Evolutionary conservation across 2,888 invertebrate genomes (phyloP), one percentile per base, ranked within the genome.

Genomic region (Pollenia labialis): DNA sequence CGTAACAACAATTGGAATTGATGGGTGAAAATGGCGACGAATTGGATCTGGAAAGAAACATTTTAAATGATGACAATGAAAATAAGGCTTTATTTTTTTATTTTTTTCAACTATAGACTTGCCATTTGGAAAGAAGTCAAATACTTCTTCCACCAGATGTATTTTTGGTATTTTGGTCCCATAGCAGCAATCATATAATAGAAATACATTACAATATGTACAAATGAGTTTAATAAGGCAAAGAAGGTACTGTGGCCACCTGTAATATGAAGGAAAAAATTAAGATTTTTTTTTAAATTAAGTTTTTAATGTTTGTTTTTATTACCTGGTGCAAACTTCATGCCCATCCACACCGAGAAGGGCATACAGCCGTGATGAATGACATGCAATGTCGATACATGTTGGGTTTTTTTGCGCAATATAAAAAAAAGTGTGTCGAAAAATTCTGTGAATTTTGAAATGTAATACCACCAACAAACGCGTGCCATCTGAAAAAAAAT

Each of bases 361-460:
- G 99, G 99, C 98, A 99, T 99, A 90, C 98, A 96, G 85, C 98
- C 98, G 93, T 99, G 99, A 94, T 99, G 99, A 91, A 98, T 98
- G 88, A 99, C 98, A 94, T 99, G 99, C 85, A 99, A 95, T 58
- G 97, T 97, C 75, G 98, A 97, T 91, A 98, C 97, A 93, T 99
- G 98, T 94, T 97, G 96, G 93, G 96, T 97, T 95, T 99, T 99
- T 95, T 98, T 98, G 89, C 98, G 96, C 93, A 98, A 94, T 90
- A 98, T 97, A 94, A 99, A 99, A 95, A 98, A 99, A 91, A 98
- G 96, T 91, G 99, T 99, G 94, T 99, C 99, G 92, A 98, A 96
- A 94, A 99, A 98, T 94, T 99, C 99, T 90, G 98, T 97, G 94
- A 98, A 98, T 94, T 99, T 99, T 91, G 98, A 97, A 94, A 99